Percentiles rank a stretch among this genome's conserved stretches.
Conservation (phyloP, 1,140 invertebrate species). For the Megalonaias nervosa region DNA sequence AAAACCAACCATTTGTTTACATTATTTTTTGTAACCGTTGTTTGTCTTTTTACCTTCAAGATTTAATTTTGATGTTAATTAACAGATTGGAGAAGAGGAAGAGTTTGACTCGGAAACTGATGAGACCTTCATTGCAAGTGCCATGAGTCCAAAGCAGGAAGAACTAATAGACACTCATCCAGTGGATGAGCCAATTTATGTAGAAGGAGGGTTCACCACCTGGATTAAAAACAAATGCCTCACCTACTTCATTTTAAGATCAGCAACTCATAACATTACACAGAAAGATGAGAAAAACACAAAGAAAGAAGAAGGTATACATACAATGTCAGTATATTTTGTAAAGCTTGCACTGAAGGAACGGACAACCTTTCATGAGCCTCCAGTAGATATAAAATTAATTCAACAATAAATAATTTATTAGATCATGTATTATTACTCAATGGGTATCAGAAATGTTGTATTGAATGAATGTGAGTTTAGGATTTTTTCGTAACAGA, state of each 20-base stretch:
- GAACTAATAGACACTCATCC: slow-evolving; percentile 82
- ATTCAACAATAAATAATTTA: too few species aligned
- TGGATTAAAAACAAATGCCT: slow-evolving; percentile 84
- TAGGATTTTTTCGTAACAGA: too few species aligned
- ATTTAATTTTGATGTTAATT: slow-evolving; percentile 1
- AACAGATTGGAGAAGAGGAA: slow-evolving; percentile 41
- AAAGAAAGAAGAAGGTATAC: too few species aligned
- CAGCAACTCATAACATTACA: slow-evolving; percentile 73
- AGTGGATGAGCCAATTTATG: slow-evolving; percentile 80
- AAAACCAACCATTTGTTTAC: neutral
- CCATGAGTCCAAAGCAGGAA: slow-evolving; percentile 85
- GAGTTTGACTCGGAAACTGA: slow-evolving; percentile 76
- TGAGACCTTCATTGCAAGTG: slow-evolving; percentile 95
- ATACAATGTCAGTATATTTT: too few species aligned
- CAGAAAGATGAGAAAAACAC: too few species aligned
- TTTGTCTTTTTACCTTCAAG: neutral
- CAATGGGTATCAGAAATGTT: too few species aligned
- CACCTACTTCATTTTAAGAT: slow-evolving; percentile 89
- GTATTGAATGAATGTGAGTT: too few species aligned
- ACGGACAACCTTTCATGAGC: too few species aligned
- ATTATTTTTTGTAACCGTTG: neutral
- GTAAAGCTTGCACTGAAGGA: too few species aligned
- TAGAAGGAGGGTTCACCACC: slow-evolving; percentile 90
- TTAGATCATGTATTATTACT: too few species aligned
- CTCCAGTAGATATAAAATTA: too few species aligned